Evolutionary conservation across 2,888 invertebrate species (phyloP).

Genomic region (Alitta virens): DNA sequence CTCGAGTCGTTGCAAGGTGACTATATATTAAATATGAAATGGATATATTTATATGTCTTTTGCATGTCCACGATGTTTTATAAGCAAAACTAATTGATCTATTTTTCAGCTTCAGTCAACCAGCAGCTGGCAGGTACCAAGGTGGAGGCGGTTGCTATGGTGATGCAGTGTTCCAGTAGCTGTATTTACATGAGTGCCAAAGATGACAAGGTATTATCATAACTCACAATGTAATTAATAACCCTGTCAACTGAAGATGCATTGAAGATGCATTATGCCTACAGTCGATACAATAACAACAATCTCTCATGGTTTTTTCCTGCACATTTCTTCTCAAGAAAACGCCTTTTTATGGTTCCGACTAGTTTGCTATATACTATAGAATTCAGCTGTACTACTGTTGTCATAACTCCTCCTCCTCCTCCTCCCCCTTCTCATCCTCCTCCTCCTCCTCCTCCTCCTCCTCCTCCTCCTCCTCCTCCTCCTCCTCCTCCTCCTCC

Average conservation of each 20-base stretch:
- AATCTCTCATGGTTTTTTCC: neutral
- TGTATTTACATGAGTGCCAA: constrained; percentile 51
- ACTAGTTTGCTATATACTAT: no score
- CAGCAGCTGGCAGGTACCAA: constrained; percentile 37
- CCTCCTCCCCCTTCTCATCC: no score
- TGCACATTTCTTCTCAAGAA: neutral
- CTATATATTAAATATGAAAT: neutral
- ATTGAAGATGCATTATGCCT: no score
- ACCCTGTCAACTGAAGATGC: no score
- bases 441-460: no score
- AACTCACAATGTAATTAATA: no score
- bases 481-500: constrained; percentile 34
- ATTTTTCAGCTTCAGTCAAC: constrained; percentile 19
- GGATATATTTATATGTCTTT: no score
- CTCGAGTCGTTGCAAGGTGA: constrained; percentile 52
- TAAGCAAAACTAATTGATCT: neutral
- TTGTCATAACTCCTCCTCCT: no score
- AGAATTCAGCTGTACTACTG: no score
- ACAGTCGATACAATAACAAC: constrained; percentile 13
- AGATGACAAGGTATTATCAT: constrained; percentile 49
- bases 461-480: constrained; percentile 31
- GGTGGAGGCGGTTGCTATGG: constrained; percentile 52
- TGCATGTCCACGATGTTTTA: no score
- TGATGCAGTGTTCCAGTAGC: constrained; percentile 50
- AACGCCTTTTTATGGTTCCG: no score